Evolutionary conservation across 2,797 vertebrate species (phyloP).

Genomic region (Remorina albescens): DNA sequence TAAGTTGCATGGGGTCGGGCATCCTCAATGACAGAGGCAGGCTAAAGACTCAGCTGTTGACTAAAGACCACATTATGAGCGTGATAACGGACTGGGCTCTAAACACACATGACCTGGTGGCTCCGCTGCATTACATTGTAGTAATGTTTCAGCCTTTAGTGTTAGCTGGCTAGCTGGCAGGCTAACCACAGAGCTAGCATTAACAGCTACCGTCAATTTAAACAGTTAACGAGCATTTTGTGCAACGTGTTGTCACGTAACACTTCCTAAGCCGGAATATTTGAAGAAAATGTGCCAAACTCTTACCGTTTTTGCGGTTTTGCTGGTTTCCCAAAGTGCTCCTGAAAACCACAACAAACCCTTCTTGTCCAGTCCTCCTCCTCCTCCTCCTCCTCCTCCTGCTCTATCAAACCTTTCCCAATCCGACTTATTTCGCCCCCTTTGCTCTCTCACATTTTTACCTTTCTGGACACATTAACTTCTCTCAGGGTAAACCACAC

Average conservation of each 20-base stretch:
- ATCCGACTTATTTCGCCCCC: conserved; percentile 60
- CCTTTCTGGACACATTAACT: conserved; percentile 54
- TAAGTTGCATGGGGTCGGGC: not conserved
- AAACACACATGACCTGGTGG: conserved; percentile 12
- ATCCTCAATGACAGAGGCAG: conserved; percentile 15
- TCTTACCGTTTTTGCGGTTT: conserved; percentile 71
- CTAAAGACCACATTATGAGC: not conserved
- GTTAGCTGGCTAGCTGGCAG: conserved; percentile 49
- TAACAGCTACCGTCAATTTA: not conserved
- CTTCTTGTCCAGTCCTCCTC: conserved; percentile 53
- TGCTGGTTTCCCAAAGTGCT: conserved; percentile 60
- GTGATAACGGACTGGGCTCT: not conserved
- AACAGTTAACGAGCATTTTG: not conserved
- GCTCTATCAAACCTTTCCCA: conserved; percentile 74
- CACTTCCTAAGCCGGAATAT: not conserved
- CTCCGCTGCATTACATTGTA: conserved; percentile 1
- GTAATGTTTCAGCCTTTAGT: conserved; percentile 28
- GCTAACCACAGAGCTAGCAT: conserved; percentile 63
- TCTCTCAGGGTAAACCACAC: conserved; percentile 29
- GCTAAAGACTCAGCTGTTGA: not conserved
- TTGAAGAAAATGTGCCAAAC: not conserved
- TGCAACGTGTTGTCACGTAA: fast-evolving
- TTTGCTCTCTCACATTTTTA: conserved; percentile 77
- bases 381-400: conserved; percentile 55
- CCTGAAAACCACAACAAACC: conserved; percentile 80